Evolutionary conservation across 1,140 invertebrate species (phyloP).

Genomic region (Drosophila aff.): DNA sequence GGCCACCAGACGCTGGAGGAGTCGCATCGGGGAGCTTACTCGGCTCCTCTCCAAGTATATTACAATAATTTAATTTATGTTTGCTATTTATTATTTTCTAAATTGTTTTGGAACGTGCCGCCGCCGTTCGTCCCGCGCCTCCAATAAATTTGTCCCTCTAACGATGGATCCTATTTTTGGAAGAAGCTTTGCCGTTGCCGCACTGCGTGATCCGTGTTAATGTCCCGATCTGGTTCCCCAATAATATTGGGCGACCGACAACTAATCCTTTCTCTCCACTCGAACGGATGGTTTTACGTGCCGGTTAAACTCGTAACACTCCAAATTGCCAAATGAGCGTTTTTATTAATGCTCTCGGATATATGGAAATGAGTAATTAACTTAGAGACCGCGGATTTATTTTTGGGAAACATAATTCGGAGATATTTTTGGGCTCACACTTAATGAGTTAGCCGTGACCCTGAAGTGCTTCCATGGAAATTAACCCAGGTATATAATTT

Average conservation of each 20-base stretch:
- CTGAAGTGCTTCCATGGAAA: not conserved
- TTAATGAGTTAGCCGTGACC: slow-evolving; percentile 7
- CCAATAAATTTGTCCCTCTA: slow-evolving; percentile 68
- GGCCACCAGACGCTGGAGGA: slow-evolving; percentile 37
- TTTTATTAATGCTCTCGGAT: slow-evolving; percentile 12
- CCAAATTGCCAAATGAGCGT: slow-evolving; percentile 26
- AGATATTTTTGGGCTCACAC: slow-evolving; percentile 9
- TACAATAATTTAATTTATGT: slow-evolving; percentile 85
- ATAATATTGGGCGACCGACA: slow-evolving; percentile 26
- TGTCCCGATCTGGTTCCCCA: slow-evolving; percentile 37
- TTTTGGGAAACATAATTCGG: not conserved
- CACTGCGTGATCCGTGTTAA: slow-evolving; percentile 64
- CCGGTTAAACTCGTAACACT: slow-evolving; percentile 23
- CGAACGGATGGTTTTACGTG: slow-evolving; percentile 18
- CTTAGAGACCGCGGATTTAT: slow-evolving; percentile 14
- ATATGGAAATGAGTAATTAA: slow-evolving; percentile 42
- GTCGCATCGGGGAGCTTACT: slow-evolving; percentile 57
- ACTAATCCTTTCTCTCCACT: slow-evolving; percentile 63
- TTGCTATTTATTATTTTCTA: slow-evolving; percentile 84
- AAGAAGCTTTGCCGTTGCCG: slow-evolving; percentile 37
- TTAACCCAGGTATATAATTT: not conserved
- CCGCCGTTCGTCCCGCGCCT: slow-evolving; percentile 30
- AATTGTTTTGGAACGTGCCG: slow-evolving; percentile 83
- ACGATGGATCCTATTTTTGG: slow-evolving; percentile 61
- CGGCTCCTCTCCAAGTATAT: slow-evolving; percentile 53